Evolutionary conservation across 2,888 invertebrate genomes (phyloP).

Genomic region (Pachymerium ferrugineum): DNA sequence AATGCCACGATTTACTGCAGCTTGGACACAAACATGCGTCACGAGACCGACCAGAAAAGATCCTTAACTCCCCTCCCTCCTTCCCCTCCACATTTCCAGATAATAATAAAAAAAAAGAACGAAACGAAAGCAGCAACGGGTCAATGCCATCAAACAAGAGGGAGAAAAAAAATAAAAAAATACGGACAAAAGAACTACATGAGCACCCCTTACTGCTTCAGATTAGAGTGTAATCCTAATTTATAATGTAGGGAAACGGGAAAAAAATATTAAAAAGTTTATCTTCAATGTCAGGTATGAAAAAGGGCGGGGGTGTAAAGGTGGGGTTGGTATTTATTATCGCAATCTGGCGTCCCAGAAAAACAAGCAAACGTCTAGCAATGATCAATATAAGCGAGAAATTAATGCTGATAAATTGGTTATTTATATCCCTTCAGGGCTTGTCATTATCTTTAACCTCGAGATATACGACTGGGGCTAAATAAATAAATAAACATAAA

Average conservation of each 20-base stretch:
- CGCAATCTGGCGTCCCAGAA: neutral
- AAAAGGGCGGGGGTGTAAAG: neutral
- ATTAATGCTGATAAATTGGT: conserved; percentile 8
- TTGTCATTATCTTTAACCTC: conserved; percentile 3
- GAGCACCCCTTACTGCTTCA: neutral
- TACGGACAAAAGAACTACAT: neutral
- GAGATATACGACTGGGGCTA: neutral
- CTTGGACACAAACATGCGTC: neutral
- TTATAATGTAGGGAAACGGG: neutral
- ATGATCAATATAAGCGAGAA: neutral
- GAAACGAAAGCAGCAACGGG: neutral
- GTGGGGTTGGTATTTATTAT: neutral
- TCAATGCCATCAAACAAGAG: neutral
- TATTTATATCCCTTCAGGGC: conserved; percentile 1
- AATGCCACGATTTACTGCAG: conserved; percentile 2
- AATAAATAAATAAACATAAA: neutral
- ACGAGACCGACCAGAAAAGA: neutral
- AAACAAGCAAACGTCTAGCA: neutral
- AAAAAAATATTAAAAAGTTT: neutral
- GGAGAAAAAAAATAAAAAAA: neutral
- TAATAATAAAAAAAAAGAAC: neutral
- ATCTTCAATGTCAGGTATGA: neutral
- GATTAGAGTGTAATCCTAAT: neutral
- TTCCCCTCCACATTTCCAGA: no score
- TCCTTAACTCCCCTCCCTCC: no score